These are phyloP conservation scores for Nasua narica DNA, from an alignment of 2,797 vertebrate genomes.

Conservation along the genomic window DNA sequence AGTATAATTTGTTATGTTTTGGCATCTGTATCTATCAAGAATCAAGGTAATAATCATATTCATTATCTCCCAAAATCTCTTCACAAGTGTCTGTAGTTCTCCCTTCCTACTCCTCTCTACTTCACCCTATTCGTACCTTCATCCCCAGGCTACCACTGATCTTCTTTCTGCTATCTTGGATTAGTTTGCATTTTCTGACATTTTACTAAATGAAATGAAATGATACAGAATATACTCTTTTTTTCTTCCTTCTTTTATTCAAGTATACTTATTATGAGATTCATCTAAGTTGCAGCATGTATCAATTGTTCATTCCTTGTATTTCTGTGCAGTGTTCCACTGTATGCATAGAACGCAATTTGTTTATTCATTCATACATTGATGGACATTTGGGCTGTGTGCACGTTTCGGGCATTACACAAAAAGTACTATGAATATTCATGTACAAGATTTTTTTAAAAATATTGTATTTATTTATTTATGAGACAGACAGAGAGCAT, in stretches of 20 bases:
- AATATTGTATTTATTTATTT: background rate
- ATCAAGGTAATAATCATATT: background rate
- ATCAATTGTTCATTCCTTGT: background rate
- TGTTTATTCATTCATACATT: background rate
- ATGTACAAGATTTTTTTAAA: background rate
- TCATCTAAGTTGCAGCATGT: background rate
- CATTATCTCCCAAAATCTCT: background rate
- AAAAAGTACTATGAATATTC: background rate
- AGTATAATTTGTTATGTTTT: background rate
- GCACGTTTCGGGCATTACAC: background rate
- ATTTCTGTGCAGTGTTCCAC: background rate
- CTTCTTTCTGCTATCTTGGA: background rate
- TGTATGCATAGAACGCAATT: background rate
- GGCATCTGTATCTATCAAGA: background rate
- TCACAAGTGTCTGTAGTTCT: too few species aligned
- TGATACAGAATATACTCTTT: rapidly evolving
- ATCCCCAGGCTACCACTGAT: background rate
- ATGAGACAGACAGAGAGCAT: background rate
- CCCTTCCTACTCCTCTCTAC: rapidly evolving
- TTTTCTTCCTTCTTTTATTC: background rate
- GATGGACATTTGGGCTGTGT: background rate
- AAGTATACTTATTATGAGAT: background rate
- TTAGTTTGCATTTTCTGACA: background rate
- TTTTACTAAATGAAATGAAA: background rate
- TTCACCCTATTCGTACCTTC: rapidly evolving